phyloP scores from a whole-genome alignment of 2,888 invertebrate genomes.

The Synanthedon myopaeformis region DNA sequence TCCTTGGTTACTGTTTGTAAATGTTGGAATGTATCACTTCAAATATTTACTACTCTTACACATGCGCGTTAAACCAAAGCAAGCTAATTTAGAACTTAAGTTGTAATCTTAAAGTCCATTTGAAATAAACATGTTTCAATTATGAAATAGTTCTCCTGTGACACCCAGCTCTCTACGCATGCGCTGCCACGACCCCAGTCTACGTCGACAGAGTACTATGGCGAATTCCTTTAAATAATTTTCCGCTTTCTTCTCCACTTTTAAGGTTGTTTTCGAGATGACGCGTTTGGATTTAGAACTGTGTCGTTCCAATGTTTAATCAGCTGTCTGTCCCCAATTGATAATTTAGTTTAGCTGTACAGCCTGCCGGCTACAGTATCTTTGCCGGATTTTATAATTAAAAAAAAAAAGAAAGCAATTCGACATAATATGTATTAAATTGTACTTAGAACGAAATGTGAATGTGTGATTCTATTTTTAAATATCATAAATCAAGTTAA shows the following conservation, averaged over 20 bases:
- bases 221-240: slow-evolving; percentile 18
- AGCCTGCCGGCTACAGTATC: slow-evolving; percentile 37
- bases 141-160: not conserved
- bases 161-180: slow-evolving; percentile 33
- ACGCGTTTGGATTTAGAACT: slow-evolving; percentile 27
- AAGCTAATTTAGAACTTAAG: not conserved
- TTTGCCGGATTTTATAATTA: slow-evolving; percentile 19
- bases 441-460: no score
- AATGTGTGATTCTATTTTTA: not conserved
- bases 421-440: not conserved
- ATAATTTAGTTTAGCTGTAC: slow-evolving; percentile 55
- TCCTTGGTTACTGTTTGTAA: slow-evolving; percentile 41
- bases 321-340: slow-evolving; percentile 61
- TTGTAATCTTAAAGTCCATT: not conserved
- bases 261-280: slow-evolving; percentile 39
- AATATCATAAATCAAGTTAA: not conserved
- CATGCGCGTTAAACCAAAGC: slow-evolving; percentile 28
- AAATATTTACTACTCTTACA: slow-evolving; percentile 38
- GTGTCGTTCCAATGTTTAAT: slow-evolving; percentile 47
- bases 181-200: slow-evolving; percentile 38
- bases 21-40: slow-evolving; percentile 41
- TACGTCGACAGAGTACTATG: slow-evolving; percentile 31
- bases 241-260: slow-evolving; percentile 29
- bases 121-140: not conserved
- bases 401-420: slow-evolving; percentile 1